These are phyloP conservation scores for Macrochelys suwanniensis DNA, from an alignment of 2,797 vertebrate genomes.

Conservation along the genomic window DNA sequence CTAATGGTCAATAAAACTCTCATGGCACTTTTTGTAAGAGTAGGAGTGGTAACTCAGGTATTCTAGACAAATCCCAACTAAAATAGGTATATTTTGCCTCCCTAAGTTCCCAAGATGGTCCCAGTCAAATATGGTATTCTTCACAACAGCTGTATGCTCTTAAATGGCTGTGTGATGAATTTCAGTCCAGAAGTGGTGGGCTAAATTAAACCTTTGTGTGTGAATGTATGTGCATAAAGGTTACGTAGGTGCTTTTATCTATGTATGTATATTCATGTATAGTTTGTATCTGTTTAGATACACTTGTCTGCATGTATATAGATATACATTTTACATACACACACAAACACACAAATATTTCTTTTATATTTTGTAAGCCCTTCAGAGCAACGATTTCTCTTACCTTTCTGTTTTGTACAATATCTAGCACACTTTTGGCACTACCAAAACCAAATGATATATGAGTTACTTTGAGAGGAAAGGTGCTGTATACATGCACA, in stretches of 20 bases:
- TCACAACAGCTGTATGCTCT: neutral
- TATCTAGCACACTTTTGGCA: neutral
- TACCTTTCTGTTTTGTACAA: neutral
- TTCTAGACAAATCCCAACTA: neutral
- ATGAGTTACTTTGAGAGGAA: neutral
- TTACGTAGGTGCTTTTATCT: neutral
- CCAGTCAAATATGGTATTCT: rapidly evolving
- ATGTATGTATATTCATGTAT: neutral
- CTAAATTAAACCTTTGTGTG: neutral
- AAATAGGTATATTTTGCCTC: neutral
- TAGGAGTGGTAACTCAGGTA: neutral
- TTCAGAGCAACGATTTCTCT: rapidly evolving
- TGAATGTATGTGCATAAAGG: neutral
- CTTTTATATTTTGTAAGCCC: neutral
- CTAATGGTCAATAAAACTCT: neutral
- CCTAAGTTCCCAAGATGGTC: neutral
- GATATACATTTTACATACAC: neutral
- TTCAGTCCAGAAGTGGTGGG: neutral
- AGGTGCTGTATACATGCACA: neutral
- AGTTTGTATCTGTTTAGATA: neutral
- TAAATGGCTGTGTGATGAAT: neutral
- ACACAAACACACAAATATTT: rapidly evolving
- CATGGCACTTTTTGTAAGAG: neutral
- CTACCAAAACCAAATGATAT: rapidly evolving
- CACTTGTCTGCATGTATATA: neutral